Percentiles rank a stretch among this genome's conserved stretches.
These are phyloP conservation scores for Neomicropteryx cornuta DNA, from an alignment of 1,140 invertebrate species.

Conservation along the genomic window DNA sequence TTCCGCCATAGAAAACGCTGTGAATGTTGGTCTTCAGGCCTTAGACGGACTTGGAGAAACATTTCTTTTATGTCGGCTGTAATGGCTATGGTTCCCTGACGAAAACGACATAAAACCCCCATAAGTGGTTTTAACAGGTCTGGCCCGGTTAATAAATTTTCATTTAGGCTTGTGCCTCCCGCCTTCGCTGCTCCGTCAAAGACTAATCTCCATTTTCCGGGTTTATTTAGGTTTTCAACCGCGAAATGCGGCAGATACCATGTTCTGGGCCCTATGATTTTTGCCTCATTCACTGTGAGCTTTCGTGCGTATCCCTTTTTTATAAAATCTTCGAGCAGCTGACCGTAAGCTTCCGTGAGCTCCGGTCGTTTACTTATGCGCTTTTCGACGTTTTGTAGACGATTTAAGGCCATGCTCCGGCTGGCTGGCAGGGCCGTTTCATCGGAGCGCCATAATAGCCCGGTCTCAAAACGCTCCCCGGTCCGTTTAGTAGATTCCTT, in stretches of 20 bases:
- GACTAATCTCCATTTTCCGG: slow-evolving; percentile 17
- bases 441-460: neutral
- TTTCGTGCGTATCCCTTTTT: slow-evolving; percentile 4
- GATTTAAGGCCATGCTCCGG: neutral
- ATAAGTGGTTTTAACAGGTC: slow-evolving; percentile 15
- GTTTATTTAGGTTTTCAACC: slow-evolving; percentile 17
- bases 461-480: neutral
- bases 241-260: slow-evolving; percentile 24
- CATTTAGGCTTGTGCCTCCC: slow-evolving; percentile 15
- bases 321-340: slow-evolving; percentile 4
- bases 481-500: neutral
- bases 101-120: too few relatives aligned
- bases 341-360: neutral
- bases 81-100: too few relatives aligned
- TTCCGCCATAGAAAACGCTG: too few relatives aligned
- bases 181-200: slow-evolving; percentile 20
- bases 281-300: neutral
- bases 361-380: slow-evolving; percentile 3
- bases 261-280: neutral
- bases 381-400: neutral
- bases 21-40: too few relatives aligned
- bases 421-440: neutral
- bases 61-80: too few relatives aligned
- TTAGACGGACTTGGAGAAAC: too few relatives aligned
- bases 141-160: slow-evolving; percentile 16